Evolutionary conservation across 92 coral and sea anemone genomes (phyloP), one percentile per base, ranked within the genome.

Genomic region (Epizoanthus scotinus): DNA sequence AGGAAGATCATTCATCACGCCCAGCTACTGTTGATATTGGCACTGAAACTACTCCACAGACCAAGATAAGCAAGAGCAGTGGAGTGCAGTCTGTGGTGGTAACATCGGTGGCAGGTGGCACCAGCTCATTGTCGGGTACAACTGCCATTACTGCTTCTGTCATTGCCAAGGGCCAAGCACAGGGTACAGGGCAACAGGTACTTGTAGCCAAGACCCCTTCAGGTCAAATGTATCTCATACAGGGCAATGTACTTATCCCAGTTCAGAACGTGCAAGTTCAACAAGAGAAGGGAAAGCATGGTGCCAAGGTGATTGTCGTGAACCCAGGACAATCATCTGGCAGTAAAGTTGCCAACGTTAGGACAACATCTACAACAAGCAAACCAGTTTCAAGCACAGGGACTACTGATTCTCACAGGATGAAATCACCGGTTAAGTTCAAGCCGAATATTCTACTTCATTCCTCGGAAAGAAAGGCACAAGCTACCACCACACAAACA

Each of bases 201-300:
- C 88, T 93, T 63, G 97, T 93, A 18, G 97, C 97, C 56, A 93
- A 93, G 82, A 93, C 97, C 0, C 82, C 97, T 1, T 83, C 84
- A 18, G 97, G 97, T 7, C 94, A 93, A 75, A 90, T 93, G 97
- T 93, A 93, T 61, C 89, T 93, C 70, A 93, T 93, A 8, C 97
- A 93, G 72, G 97, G 97, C 17, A 93, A 93, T 75, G 89, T 93
- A 1, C 83, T 93, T 47, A 86, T 93, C 40, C 97, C 97, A 2
- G 97, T 93, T 19, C 97, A 93, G 74, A 87, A 84, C 34, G 71
- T 93, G 26, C 84, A 89, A 28, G 90, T 86, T 17, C 90, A 86
- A 31, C 88, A 89, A 50, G 87, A 85, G 15, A 86, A 86, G 26
- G 93, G 88, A 40, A 86, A 86, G 61, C 71, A 89, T 27, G 93